Evolutionary conservation across 2,888 invertebrate genomes (phyloP), one percentile per base, ranked within the genome.

Genomic region (Pharmacophagus antenor): DNA sequence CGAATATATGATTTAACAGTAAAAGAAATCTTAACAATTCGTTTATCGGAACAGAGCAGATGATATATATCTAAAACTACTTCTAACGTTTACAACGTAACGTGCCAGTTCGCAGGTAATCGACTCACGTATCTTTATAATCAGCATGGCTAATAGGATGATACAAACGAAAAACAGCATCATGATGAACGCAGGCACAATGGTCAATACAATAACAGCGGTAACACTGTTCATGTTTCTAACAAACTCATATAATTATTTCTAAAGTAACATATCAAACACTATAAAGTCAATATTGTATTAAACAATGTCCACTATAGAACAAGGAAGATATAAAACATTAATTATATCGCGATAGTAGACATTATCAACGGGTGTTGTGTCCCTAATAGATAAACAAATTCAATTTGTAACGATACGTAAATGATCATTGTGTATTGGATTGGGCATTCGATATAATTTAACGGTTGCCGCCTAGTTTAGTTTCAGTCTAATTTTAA

Each of bases 61-160:
- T n/a, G n/a, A n/a, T n/a, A n/a, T n/a, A n/a, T n/a, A n/a, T n/a
- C n/a, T n/a, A n/a, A n/a, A n/a, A n/a, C n/a, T n/a, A n/a, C n/a
- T n/a, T n/a, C n/a, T n/a, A n/a, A n/a, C n/a, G n/a, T n/a, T n/a
- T n/a, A n/a, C n/a, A n/a, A n/a, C n/a, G n/a, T n/a, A n/a, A n/a
- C n/a, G n/a, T n/a, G n/a, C n/a, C n/a, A n/a, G n/a, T n/a, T n/a
- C n/a, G n/a, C n/a, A n/a, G n/a, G n/a, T n/a, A 22, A 48, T 15
- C 17, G 20, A 55, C 60, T 60, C 51, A 60, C 60, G 54, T 50
- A 46, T 50, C 55, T 55, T 51, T 6, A 60, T 46, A 15, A 23
- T 50, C 2, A 60, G 22, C 2, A 44, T 37, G 5, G 27, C 54
- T 2, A 51, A 22, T n/a, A 60, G 27, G 20, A 51, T 23, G 12